Base-by-base conservation (phyloP, 2,888 invertebrate species). In the Alcis repandata region DNA sequence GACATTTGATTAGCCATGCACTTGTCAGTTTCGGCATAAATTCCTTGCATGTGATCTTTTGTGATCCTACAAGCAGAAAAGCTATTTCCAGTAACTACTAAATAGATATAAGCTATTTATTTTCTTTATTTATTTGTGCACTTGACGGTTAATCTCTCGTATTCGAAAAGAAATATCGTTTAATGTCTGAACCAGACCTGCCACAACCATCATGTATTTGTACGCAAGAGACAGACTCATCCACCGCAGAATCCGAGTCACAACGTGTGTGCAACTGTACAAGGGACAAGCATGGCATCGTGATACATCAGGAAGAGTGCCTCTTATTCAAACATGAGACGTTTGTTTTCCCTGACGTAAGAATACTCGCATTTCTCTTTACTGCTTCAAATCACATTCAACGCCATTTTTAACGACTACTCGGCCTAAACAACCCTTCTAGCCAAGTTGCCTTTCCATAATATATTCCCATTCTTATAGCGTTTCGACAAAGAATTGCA, bases 241-340 rank as follows among this genome's bases (percentile, higher is more conserved):
- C 79, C 0, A 73, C 79, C 0, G 60, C 74, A 0, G 76, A 77
- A 0, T 68, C 78, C 0, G 60, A 27, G 27, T 27, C 70, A 0
- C 33, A 82, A 11, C 4, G 17, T n/a, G 79, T 83, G 45, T 92
- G 92, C 74, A 73, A 68, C 32, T 92, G 92, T 40, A 86, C 89
- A 0, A 77, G 81, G n/a, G 89, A 90, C 60, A 85, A 87, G 1
- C 84, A 85, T 51, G 88, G 77, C 4, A 79, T 92, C 32, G 81
- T 87, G n/a, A 73, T 89, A 9, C 92, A 92, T 59, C 76, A 84
- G 22, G 80, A 85, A 1, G 70, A 76, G 1, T 92, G 92, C 63
- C 73, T 89, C 6, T 61, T 88, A 62, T 91, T 70, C 74, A 91
- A 79, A 71, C 85, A 88, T 65, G 91, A 92, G 67, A 80, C 59